A percentile compares a stretch with the other conserved stretches of the same genome.
These are phyloP conservation scores for Drosophila takahashii DNA, from an alignment of 1,140 invertebrate genomes.

Conservation along the genomic window DNA sequence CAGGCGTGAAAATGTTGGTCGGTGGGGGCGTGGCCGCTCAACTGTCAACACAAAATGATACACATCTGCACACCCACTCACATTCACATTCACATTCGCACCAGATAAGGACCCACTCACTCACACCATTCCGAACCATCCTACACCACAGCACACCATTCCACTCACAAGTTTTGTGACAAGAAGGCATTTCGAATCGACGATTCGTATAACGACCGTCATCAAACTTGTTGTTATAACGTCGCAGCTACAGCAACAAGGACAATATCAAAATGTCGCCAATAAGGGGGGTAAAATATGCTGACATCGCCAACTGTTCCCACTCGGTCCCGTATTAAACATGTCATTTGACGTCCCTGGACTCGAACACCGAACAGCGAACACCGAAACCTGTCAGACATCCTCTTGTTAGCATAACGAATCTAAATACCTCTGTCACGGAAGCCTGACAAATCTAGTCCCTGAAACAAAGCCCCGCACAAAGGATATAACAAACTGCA, in stretches of 20 bases:
- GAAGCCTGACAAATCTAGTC: constrained; percentile 39
- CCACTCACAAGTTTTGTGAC: constrained; percentile 33
- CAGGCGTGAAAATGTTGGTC: constrained; percentile 67
- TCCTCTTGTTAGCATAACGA: constrained; percentile 46
- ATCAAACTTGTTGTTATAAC: constrained; percentile 72
- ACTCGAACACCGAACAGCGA: constrained; percentile 25
- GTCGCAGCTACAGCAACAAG: constrained; percentile 30
- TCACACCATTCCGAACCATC: background rate
- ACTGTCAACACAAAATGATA: constrained; percentile 61
- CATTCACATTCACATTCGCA: constrained; percentile 4
- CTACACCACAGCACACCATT: background rate
- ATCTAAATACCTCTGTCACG: constrained; percentile 47
- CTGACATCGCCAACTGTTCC: constrained; percentile 77
- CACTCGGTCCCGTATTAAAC: constrained; percentile 60
- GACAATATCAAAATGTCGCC: constrained; percentile 61
- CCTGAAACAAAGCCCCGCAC: constrained; percentile 19
- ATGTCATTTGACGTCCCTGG: constrained; percentile 56
- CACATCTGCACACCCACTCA: constrained; percentile 52
- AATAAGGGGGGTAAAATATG: constrained; percentile 72
- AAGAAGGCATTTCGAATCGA: constrained; percentile 74
- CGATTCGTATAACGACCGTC: constrained; percentile 76
- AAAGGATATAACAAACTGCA: constrained; percentile 23
- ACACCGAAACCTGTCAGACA: constrained; percentile 37
- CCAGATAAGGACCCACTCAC: constrained; percentile 37
- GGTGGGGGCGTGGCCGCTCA: constrained; percentile 33